Evolutionary conservation across 2,888 invertebrate species (phyloP), one percentile per base, ranked within the genome.

Genomic region (Andrena minutula): DNA sequence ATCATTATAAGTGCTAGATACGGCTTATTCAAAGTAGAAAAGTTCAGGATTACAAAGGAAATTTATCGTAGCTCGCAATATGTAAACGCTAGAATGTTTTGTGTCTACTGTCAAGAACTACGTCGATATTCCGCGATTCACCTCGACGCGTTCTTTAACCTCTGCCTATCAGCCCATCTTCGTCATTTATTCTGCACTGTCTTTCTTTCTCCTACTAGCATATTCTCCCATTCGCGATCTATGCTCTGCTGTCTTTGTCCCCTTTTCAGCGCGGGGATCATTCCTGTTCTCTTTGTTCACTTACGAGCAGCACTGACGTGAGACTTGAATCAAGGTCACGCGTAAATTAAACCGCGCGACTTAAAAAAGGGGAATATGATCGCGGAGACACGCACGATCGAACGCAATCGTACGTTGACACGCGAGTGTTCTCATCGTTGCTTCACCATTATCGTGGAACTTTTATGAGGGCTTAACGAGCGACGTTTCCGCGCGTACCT

Each of bases 111-210:
- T 63, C 32, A 51, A 72, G 63, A 63, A 35, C 23, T 63, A 63
- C 51, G 64, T 64, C 64, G 58, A 79, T 70, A 49, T 35, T 68
- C 49, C 60, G 30, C 72, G 63, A 80, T 72, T 79, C 74, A 69
- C 81, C 65, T 80, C 74, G 65, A 51, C 64, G 69, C 66, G 64
- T 82, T 80, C 80, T 81, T 80, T 80, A 73, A 80, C 80, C 80
- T 80, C 63, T 30, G 26, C 70, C 35, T 49, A 75, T 70, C 51
- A 23, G 20, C 8, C n/a, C 35, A 16, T 65, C 58, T 76, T 30
- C 60, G 51, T 70, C 56, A 23, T 76, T 53, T 32, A 47, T 53
- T 10, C 58, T 26, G 58, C 26, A 47, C 69, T 41, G 49, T 65
- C 58, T 75, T 58, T 10, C 30, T 23, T 49, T 26, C 10, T 8